Conservation (phyloP, 2,888 invertebrate species). For the Ferdinandea cuprea region DNA sequence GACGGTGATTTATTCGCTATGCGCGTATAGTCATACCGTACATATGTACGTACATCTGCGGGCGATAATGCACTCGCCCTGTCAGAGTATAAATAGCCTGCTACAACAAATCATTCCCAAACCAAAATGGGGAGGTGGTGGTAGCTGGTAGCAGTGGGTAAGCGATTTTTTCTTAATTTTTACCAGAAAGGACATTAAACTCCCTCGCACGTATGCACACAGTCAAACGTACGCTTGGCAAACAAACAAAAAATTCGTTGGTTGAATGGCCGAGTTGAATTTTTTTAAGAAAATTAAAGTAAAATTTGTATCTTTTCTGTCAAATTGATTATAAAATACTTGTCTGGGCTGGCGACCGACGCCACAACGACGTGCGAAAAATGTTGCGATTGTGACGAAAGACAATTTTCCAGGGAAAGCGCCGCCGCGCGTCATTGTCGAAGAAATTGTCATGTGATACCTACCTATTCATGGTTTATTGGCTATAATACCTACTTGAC, state of each 20-base stretch:
- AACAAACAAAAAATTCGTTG: slow-evolving; percentile 25
- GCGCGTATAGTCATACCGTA: slow-evolving; percentile 4
- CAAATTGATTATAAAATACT: slow-evolving; percentile 54
- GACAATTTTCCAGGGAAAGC: slow-evolving; percentile 57
- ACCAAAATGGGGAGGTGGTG: neutral
- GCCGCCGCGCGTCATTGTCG: neutral
- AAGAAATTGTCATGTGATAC: slow-evolving; percentile 43
- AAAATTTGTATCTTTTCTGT: slow-evolving; percentile 61
- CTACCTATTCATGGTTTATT: slow-evolving; percentile 24
- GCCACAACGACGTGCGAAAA: too few species aligned
- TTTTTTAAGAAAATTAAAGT: slow-evolving; percentile 28
- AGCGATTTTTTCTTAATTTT: slow-evolving; percentile 33
- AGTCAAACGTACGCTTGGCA: slow-evolving; percentile 2
- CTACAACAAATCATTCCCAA: slow-evolving; percentile 42
- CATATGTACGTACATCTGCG: slow-evolving; percentile 24
- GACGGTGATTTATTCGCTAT: slow-evolving; percentile 69
- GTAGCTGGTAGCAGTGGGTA: slow-evolving; percentile 13
- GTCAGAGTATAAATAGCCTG: slow-evolving; percentile 65
- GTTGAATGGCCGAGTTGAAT: slow-evolving; percentile 69
- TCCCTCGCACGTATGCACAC: slow-evolving; percentile 33
- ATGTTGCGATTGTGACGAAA: slow-evolving; percentile 10
- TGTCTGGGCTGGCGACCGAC: slow-evolving; percentile 25
- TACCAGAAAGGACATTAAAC: slow-evolving; percentile 70
- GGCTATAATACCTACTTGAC: slow-evolving; percentile 9
- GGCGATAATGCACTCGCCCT: slow-evolving; percentile 58